Evolutionary conservation across 1,140 invertebrate species (phyloP).

Genomic region (Formica exsecta): DNA sequence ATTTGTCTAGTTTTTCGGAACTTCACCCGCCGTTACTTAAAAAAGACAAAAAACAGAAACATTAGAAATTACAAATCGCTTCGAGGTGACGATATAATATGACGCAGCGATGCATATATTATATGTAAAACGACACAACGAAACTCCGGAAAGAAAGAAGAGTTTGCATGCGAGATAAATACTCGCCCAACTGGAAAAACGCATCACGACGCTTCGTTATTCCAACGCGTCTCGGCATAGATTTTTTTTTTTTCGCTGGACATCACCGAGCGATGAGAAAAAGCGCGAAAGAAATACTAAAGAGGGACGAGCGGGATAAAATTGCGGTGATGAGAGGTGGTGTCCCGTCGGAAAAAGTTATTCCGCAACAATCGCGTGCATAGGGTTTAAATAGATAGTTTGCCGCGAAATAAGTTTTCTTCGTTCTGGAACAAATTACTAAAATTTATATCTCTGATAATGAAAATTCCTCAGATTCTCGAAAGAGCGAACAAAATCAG

Average conservation of each 20-base stretch:
- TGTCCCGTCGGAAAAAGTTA: slow-evolving; percentile 12
- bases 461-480: neutral
- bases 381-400: slow-evolving; percentile 26
- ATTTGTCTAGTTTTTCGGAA: too few relatives aligned
- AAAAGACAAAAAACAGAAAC: neutral
- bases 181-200: slow-evolving; percentile 37
- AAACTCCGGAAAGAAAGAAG: neutral
- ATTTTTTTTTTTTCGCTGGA: slow-evolving; percentile 13
- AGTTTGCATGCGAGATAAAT: slow-evolving; percentile 29
- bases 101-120: neutral
- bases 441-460: neutral
- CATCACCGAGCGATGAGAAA: slow-evolving; percentile 19
- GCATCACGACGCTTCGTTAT: slow-evolving; percentile 49
- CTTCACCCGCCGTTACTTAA: too few relatives aligned
- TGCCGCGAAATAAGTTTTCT: neutral
- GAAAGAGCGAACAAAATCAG: neutral
- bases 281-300: neutral
- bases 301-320: neutral
- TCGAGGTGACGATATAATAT: neutral
- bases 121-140: neutral
- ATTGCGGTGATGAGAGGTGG: slow-evolving; percentile 22
- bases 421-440: neutral
- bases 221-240: neutral
- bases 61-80: neutral
- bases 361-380: slow-evolving; percentile 24